Evolutionary conservation across 2,888 invertebrate genomes (phyloP).

Genomic region (Acanthoscelides obtectus): DNA sequence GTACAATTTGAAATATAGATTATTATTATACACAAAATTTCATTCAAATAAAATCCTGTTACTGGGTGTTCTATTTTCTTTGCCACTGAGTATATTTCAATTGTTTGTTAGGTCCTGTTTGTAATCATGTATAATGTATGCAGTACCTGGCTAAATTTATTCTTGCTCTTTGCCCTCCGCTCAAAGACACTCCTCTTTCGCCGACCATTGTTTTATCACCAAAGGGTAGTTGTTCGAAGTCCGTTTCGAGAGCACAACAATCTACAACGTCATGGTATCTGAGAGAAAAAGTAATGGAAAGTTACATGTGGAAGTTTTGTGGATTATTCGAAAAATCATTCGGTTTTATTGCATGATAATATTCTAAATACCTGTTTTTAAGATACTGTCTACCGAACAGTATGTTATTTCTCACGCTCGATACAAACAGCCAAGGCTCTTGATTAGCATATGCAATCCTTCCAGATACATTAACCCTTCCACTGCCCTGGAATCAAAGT

Average conservation of each 20-base stretch:
- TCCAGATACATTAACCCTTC: slow-evolving; percentile 60
- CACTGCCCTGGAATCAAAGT: slow-evolving; percentile 38
- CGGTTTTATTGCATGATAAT: neutral
- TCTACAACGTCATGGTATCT: slow-evolving; percentile 48
- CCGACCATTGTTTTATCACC: slow-evolving; percentile 75
- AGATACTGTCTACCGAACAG: slow-evolving; percentile 67
- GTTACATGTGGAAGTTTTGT: no score
- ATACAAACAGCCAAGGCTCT: slow-evolving; percentile 75
- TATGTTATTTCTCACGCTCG: slow-evolving; percentile 73
- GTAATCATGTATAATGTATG: no score
- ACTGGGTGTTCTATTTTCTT: no score
- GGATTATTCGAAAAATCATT: neutral
- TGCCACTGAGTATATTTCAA: no score
- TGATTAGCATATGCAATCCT: slow-evolving; percentile 68
- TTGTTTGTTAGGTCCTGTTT: no score
- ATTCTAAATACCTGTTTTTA: slow-evolving; percentile 43
- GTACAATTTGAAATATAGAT: no score
- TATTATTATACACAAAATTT: no score
- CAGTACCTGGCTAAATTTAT: slow-evolving; percentile 59
- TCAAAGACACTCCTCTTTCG: slow-evolving; percentile 71
- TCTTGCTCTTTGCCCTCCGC: slow-evolving; percentile 78
- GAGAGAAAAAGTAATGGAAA: slow-evolving; percentile 3
- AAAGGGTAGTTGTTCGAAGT: slow-evolving; percentile 65
- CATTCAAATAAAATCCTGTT: no score
- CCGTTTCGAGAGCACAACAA: slow-evolving; percentile 62